Evolutionary conservation across 2,888 invertebrate species (phyloP).

Genomic region (Ariolimax columbianus): DNA sequence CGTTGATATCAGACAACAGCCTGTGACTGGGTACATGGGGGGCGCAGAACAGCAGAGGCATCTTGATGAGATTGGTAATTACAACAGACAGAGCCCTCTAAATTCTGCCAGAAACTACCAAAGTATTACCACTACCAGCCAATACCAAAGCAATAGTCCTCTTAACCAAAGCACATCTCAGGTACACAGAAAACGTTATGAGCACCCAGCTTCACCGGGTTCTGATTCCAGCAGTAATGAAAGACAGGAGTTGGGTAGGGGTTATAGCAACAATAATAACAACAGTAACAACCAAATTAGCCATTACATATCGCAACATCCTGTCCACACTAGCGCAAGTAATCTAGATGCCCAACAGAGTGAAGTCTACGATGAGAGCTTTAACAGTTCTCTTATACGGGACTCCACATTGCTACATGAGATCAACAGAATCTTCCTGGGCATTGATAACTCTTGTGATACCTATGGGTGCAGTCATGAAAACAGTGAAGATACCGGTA

Average conservation of each 20-base stretch:
- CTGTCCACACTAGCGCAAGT: neutral
- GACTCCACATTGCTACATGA: conserved; percentile 48
- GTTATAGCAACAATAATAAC: conserved; percentile 19
- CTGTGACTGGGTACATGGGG: neutral
- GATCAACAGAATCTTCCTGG: conserved; percentile 51
- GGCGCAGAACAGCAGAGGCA: conserved; percentile 7
- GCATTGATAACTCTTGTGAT: conserved; percentile 53
- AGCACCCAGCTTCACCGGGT: neutral
- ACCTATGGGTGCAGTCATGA: conserved; percentile 38
- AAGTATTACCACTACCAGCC: conserved; percentile 10
- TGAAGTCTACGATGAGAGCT: conserved; percentile 44
- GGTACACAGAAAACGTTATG: conserved; percentile 1
- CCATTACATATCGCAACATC: conserved; percentile 10
- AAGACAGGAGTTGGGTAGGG: conserved; percentile 14
- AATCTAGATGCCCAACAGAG: neutral
- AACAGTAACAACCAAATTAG: conserved; percentile 28
- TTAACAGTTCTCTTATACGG: conserved; percentile 37
- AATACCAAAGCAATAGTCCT: neutral
- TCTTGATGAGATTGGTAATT: conserved; percentile 5
- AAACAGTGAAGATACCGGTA: neutral
- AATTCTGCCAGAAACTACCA: conserved; percentile 23
- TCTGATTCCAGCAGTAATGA: conserved; percentile 18
- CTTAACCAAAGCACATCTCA: neutral
- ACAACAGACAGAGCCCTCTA: conserved; percentile 9
- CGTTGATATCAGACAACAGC: conserved; percentile 22